A percentile compares a stretch with the other conserved stretches of the same genome.
Conservation (phyloP, 2,113 vertebrate genomes). For the Ophthalmolycus amberensis region DNA sequence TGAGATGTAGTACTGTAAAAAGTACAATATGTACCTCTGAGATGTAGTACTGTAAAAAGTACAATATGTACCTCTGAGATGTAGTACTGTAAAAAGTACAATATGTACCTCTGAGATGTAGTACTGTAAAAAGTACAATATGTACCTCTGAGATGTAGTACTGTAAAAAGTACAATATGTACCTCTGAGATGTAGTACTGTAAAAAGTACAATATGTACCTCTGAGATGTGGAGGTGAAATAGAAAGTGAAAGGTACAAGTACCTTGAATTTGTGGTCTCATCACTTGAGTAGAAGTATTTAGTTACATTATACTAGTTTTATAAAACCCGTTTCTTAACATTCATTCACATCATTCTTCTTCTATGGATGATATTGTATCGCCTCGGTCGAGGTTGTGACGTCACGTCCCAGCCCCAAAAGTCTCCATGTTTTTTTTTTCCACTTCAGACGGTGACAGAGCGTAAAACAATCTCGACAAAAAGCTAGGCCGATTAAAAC, state of each 20-base stretch:
- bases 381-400: too few relatives aligned
- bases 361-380: too few relatives aligned
- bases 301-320: background rate
- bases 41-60: too few relatives aligned
- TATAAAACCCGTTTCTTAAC: background rate
- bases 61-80: too few relatives aligned
- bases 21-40: background rate
- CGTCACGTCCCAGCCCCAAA: conserved; percentile 52
- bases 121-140: too few relatives aligned
- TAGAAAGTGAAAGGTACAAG: too few relatives aligned
- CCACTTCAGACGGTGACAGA: conserved; percentile 34
- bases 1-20: background rate
- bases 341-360: too few relatives aligned
- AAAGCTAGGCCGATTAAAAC: too few relatives aligned
- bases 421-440: conserved; percentile 60
- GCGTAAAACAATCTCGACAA: background rate
- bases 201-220: background rate
- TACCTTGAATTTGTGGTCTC: background rate
- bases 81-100: background rate
- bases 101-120: too few relatives aligned
- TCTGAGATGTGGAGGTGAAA: background rate
- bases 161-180: too few relatives aligned
- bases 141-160: too few relatives aligned
- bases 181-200: background rate
- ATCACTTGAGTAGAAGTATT: background rate